Conservation (phyloP, 2,888 invertebrate genomes). For the Rhimphoctona megacephalus region DNA sequence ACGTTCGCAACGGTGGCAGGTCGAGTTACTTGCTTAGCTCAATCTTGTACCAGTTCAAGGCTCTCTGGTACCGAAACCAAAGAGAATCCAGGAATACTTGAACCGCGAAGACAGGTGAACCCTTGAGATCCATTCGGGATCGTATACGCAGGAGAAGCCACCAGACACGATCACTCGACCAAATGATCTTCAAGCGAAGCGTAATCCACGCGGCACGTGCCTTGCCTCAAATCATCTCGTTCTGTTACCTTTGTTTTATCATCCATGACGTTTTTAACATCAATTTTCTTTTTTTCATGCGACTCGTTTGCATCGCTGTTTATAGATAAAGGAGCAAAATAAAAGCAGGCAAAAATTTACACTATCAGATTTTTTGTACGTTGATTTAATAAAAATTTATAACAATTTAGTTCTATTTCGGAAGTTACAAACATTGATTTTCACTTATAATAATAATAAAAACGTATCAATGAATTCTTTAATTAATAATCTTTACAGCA, state of each 20-base stretch:
- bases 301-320: background rate
- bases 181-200: slow-evolving; percentile 64
- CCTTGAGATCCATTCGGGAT: slow-evolving; percentile 45
- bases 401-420: too few species aligned
- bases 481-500: too few species aligned
- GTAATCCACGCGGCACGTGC: slow-evolving; percentile 63
- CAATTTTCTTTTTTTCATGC: background rate
- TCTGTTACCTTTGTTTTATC: slow-evolving; percentile 5
- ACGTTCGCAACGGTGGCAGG: slow-evolving; percentile 1
- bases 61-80: slow-evolving; percentile 10
- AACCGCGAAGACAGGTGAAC: slow-evolving; percentile 65
- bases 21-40: slow-evolving; percentile 33
- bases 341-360: background rate
- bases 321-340: background rate
- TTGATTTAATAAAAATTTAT: too few species aligned
- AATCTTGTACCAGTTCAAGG: slow-evolving; percentile 22
- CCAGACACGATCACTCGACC: slow-evolving; percentile 54
- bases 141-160: slow-evolving; percentile 11
- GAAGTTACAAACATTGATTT: too few species aligned
- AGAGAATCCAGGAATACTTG: slow-evolving; percentile 34
- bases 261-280: slow-evolving; percentile 22
- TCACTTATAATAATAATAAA: too few species aligned
- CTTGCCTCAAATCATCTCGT: slow-evolving; percentile 26
- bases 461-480: too few species aligned
- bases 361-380: background rate